Evolutionary conservation across 2,888 invertebrate genomes (phyloP), one percentile per base, ranked within the genome.

Genomic region (Hypomecis punctinalis): DNA sequence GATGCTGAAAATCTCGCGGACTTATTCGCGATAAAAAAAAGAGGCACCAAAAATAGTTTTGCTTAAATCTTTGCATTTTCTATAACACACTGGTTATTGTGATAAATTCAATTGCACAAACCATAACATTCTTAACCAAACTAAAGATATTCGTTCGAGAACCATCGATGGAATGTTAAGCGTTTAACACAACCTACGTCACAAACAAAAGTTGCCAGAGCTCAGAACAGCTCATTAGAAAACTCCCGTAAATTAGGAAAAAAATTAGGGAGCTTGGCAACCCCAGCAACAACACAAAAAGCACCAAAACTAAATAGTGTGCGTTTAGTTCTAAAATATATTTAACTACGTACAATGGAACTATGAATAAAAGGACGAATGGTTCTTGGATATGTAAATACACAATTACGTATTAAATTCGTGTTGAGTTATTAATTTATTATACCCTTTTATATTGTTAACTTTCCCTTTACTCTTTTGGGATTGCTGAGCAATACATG

Each of bases 161-260:
- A 73, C 49, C 54, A 63, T 79, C 73, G 73, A 73, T 80, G 77
- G 68, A 73, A 76, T 68, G 71, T 70, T 68, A 74, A 61, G 75
- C 70, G 68, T 67, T 58, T 8, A 80, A 84, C 82, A 88, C 86
- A 88, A 89, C 85, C 84, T 74, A 83, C 69, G 58, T 84, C 75
- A 83, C 71, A 85, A 85, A 48, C 46, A 9, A 39, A 5, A 47
- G 47, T 56, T 47, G 39, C 47, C 13, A 39, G 7, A 43, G 5
- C 36, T 43, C 10, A 52, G 13, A 33, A 5, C 10, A 51, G 9
- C 11, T 13, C 5, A 8, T 36, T 45, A 3, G 13, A 40, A 45
- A 52, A 40, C 52, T 39, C 40, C 40, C 23, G 23, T 1, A n/a
- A 37, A 7, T 37, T 55, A 37, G 36, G 36, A 36, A 5, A 10